Evolutionary conservation across 2,888 invertebrate genomes (phyloP).

Genomic region (Tetramorium bicarinatum): DNA sequence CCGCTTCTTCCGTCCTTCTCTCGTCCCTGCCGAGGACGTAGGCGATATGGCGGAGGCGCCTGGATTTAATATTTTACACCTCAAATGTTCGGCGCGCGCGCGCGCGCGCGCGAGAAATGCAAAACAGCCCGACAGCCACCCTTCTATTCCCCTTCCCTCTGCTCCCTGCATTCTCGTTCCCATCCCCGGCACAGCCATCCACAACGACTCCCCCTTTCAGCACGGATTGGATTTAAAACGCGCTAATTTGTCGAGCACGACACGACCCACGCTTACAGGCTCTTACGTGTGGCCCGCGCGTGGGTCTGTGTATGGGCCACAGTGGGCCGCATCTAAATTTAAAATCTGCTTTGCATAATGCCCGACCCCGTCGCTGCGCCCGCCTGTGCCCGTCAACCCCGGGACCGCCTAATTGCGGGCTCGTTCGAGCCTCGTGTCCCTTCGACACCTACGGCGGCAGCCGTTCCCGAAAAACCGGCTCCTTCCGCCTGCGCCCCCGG

Average conservation of each 20-base stretch:
- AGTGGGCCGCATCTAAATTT: conserved; percentile 84
- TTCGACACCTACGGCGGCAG: conserved; percentile 83
- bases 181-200: conserved; percentile 32
- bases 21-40: conserved; percentile 76
- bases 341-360: conserved; percentile 86
- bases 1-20: conserved; percentile 52
- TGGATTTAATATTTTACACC: conserved; percentile 86
- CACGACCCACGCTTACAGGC: conserved; percentile 71
- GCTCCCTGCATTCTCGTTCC: background rate
- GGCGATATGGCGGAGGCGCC: conserved; percentile 78
- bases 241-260: conserved; percentile 85
- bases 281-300: conserved; percentile 37
- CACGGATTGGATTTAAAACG: conserved; percentile 86
- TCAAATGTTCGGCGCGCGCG: conserved; percentile 85
- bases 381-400: conserved; percentile 75
- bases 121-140: conserved; percentile 67
- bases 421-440: conserved; percentile 81
- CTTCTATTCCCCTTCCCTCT: conserved; percentile 41
- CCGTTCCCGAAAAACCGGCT: conserved; percentile 80
- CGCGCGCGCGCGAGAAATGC: conserved; percentile 81
- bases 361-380: conserved; percentile 75
- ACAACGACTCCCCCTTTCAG: conserved; percentile 79
- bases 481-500: conserved; percentile 69
- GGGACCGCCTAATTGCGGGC: conserved; percentile 83
- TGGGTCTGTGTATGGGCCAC: conserved; percentile 65